These are phyloP conservation scores for Sterna hirundo DNA, from an alignment of 2,113 vertebrate species.

Conservation along the genomic window DNA sequence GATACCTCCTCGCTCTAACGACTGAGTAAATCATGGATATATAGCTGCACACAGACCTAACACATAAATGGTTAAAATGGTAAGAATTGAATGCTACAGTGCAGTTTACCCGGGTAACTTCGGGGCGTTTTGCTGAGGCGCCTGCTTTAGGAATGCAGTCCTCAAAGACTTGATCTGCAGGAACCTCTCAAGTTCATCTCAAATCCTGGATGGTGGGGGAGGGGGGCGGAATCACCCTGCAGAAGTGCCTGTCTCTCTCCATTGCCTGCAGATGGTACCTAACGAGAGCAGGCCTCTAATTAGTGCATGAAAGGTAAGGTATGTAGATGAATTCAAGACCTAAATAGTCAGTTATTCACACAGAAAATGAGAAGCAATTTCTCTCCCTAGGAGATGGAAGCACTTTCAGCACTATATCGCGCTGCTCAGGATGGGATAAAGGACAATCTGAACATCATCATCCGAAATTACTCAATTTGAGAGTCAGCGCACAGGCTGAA, in stretches of 20 bases:
- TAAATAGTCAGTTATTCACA: neutral
- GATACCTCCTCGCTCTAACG: neutral
- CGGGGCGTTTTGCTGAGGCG: neutral
- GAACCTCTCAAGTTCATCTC: neutral
- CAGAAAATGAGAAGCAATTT: conserved; percentile 11
- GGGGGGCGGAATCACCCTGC: neutral
- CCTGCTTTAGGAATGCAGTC: neutral
- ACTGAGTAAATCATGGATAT: neutral
- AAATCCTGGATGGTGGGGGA: neutral
- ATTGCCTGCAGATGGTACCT: neutral
- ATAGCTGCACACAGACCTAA: neutral
- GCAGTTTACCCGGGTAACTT: neutral
- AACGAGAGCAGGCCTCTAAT: neutral
- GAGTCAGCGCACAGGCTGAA: neutral
- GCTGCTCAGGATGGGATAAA: neutral
- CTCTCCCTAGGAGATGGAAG: neutral
- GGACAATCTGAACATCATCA: neutral
- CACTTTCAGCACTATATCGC: neutral
- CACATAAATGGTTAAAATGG: neutral
- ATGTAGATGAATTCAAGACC: neutral
- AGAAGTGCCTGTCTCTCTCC: neutral
- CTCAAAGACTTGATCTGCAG: neutral
- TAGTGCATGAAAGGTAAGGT: neutral
- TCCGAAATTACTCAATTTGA: neutral
- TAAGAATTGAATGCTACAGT: neutral